Evolutionary conservation across 2,113 vertebrate genomes (phyloP).

Genomic region (Solea solea): DNA sequence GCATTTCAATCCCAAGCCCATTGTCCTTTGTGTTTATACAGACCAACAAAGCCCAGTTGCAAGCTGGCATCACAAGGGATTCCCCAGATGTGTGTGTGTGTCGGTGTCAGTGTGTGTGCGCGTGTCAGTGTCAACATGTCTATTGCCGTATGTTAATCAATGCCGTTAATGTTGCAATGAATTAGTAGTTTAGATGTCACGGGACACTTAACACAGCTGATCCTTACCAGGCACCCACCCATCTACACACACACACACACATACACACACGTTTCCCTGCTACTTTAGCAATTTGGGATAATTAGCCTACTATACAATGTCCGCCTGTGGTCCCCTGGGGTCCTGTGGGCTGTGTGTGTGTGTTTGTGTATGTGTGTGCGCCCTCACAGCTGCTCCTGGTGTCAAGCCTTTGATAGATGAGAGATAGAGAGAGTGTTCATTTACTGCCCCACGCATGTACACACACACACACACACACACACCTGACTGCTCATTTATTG

Average conservation of each 20-base stretch:
- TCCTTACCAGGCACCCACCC: constrained; percentile 71
- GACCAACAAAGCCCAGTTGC: constrained; percentile 5
- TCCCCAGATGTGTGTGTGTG: constrained; percentile 53
- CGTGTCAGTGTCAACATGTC: constrained; percentile 44
- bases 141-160: constrained; percentile 81
- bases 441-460: constrained; percentile 64
- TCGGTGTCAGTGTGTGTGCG: constrained; percentile 3
- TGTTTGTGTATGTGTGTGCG: constrained; percentile 30
- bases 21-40: constrained; percentile 16
- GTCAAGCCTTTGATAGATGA: constrained; percentile 81
- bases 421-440: constrained; percentile 80
- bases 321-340: constrained; percentile 76
- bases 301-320: constrained; percentile 81
- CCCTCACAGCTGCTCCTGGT: constrained; percentile 78
- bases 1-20: not conserved
- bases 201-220: constrained; percentile 85
- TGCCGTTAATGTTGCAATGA: constrained; percentile 86
- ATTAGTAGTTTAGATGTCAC: constrained; percentile 87
- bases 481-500: constrained; percentile 80
- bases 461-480: constrained; percentile 47
- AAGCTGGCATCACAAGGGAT: constrained; percentile 64
- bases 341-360: constrained; percentile 53
- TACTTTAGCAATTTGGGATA: constrained; percentile 82
- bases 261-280: constrained; percentile 53
- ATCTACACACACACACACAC: constrained; percentile 35